Conservation (phyloP, 2,113 vertebrate genomes). For the Pagrus major region DNA sequence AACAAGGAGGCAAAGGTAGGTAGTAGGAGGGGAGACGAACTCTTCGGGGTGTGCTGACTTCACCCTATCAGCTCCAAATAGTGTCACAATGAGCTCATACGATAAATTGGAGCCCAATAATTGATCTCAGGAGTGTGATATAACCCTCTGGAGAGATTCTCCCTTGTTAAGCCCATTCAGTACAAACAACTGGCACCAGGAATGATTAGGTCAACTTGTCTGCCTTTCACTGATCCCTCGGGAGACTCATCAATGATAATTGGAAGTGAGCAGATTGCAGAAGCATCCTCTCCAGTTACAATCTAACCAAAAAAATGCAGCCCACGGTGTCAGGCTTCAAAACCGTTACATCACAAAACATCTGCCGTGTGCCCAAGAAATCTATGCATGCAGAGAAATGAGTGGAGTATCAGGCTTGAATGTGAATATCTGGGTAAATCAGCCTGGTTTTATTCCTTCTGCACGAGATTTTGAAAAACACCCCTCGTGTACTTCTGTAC, state of each 20-base stretch:
- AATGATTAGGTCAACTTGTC: conserved; percentile 44
- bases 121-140: conserved; percentile 48
- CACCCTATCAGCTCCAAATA: conserved; percentile 24
- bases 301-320: neutral
- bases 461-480: neutral
- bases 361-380: neutral
- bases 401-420: neutral
- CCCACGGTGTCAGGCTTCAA: neutral
- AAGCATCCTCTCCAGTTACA: conserved; percentile 30
- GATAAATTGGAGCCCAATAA: conserved; percentile 59
- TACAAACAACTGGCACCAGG: conserved; percentile 14
- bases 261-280: conserved; percentile 32
- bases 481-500: neutral
- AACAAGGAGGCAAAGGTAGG: conserved; percentile 8
- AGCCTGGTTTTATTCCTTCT: neutral
- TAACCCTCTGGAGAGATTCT: conserved; percentile 25
- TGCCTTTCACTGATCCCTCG: conserved; percentile 25
- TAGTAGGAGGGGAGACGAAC: conserved; percentile 11
- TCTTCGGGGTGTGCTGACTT: conserved; percentile 36
- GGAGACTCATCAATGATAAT: conserved; percentile 32
- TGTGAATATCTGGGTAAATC: neutral
- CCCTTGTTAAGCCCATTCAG: conserved; percentile 20
- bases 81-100: conserved; percentile 1
- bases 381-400: neutral
- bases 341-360: conserved; percentile 24